These are phyloP conservation scores for Diplosoma virens DNA, from an alignment of 23 tunicate species.

Conservation along the genomic window DNA sequence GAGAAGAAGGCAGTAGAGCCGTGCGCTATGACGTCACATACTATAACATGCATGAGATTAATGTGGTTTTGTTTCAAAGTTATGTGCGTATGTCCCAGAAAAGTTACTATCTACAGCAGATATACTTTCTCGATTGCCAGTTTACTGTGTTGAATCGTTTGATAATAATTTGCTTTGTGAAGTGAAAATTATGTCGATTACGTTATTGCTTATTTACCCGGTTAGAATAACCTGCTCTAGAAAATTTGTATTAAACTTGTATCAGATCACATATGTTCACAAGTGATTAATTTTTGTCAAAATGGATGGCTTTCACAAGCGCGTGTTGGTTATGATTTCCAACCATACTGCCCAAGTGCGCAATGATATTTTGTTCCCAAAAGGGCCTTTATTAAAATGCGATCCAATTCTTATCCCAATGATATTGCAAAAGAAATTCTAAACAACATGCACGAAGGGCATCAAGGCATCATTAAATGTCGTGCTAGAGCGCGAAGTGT, in stretches of 20 bases:
- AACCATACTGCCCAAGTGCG: constrained; percentile 3
- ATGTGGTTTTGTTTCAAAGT: too few relatives aligned
- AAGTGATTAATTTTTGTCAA: constrained; percentile 7
- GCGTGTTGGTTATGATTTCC: background rate
- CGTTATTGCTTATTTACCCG: constrained; percentile 4
- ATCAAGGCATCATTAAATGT: constrained; percentile 25
- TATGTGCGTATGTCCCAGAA: constrained; percentile 36
- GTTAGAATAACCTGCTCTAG: background rate
- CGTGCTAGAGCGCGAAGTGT: background rate
- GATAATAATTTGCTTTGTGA: background rate
- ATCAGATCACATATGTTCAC: background rate
- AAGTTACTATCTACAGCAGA: constrained; percentile 1
- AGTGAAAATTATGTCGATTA: background rate
- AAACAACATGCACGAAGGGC: too few relatives aligned
- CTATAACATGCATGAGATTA: too few relatives aligned
- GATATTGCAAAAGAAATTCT: too few relatives aligned
- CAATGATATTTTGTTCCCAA: background rate
- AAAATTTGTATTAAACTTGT: background rate
- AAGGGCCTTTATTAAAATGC: background rate
- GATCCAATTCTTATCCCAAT: background rate
- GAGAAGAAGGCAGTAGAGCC: too few relatives aligned
- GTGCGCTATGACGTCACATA: too few relatives aligned
- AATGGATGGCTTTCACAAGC: constrained; percentile 14
- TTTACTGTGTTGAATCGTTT: background rate
- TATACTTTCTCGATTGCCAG: constrained; percentile 1